phyloP scores from a whole-genome alignment of 2,888 invertebrate genomes.

The Apodemia hepburni region DNA sequence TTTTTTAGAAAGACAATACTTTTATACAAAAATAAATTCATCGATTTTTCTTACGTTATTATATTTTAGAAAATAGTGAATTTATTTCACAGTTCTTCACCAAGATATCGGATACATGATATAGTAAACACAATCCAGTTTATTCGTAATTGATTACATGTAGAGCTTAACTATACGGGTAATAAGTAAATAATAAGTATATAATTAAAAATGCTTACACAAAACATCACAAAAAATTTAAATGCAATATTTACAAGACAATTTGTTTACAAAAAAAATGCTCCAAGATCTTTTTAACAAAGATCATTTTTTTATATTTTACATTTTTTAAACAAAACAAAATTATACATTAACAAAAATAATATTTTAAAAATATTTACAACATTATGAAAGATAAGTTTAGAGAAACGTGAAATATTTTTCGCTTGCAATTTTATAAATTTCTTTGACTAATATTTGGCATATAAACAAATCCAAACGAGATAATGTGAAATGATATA shows the following conservation, averaged over 20 bases:
- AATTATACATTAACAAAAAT: slow-evolving; percentile 50
- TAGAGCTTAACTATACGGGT: slow-evolving; percentile 46
- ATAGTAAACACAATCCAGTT: slow-evolving; percentile 66
- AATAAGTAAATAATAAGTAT: slow-evolving; percentile 43
- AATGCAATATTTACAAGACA: slow-evolving; percentile 73
- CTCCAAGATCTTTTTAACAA: slow-evolving; percentile 46
- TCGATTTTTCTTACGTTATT: no score
- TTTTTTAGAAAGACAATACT: no score
- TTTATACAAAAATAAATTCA: no score
- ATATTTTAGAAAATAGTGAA: slow-evolving; percentile 55
- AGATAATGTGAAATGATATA: slow-evolving; percentile 38
- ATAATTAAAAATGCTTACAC: slow-evolving; percentile 42
- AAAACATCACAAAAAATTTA: slow-evolving; percentile 65
- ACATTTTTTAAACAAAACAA: slow-evolving; percentile 50
- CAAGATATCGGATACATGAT: slow-evolving; percentile 45
- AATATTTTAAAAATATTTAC: slow-evolving; percentile 25
- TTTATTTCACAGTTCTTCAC: slow-evolving; percentile 64
- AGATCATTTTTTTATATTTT: slow-evolving; percentile 44
- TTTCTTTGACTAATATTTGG: slow-evolving; percentile 70
- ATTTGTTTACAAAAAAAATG: slow-evolving; percentile 41
- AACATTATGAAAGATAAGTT: slow-evolving; percentile 16
- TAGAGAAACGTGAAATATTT: slow-evolving; percentile 34
- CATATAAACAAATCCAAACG: slow-evolving; percentile 54
- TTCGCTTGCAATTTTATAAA: slow-evolving; percentile 10
- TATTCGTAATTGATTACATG: slow-evolving; percentile 61